Base-by-base conservation (phyloP, 1,140 invertebrate species). In the Drosophila biarmipes region DNA sequence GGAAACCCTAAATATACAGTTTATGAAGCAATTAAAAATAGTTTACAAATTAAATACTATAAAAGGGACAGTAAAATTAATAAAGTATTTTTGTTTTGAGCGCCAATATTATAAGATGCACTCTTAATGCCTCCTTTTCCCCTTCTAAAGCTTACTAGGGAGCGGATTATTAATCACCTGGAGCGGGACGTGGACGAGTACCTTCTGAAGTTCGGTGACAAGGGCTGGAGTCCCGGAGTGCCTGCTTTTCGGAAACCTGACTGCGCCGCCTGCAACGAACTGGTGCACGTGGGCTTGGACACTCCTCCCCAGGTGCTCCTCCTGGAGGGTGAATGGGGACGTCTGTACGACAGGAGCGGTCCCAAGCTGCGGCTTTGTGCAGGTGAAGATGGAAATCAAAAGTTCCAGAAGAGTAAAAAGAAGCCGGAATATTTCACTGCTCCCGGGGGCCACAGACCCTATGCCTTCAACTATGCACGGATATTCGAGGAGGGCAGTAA, bases 131-230 rank as follows among this genome's bases (percentile, higher is more conserved):
- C 15, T 8, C n/a, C 8, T 42, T 19, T 17, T 19, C 10, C 8
- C 0, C 4, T 14, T 17, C 0, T 21, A 12, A 14, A 71, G 67
- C 12, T 71, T 1, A 49, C 59, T 5, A 31, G 51, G 10, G 40
- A 55, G 10, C 59, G 67, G 0, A 55, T 71, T 49, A 17, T 49
- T 0, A 14, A 35, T 8, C 51, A 71, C 27, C 15, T 71, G 0
- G 21, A 71, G 6, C 12, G 21, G 0, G 58, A 63, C 29, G 67
- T 71, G 11, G 42, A 71, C 1, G 12, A 35, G n/a, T 71, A 71
- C 15, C 35, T 71, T 1, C 29, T 40, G 2, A 64, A 71, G 29
- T 71, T 71, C 27, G 43, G 35, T 0, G 21, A 53, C 12, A 42
- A 62, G 19, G 24, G 58, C 37, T 55, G 37, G 49, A 62, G 58